These are phyloP conservation scores for Picathartes gymnocephalus DNA, from an alignment of 2,113 vertebrate species.

Conservation along the genomic window DNA sequence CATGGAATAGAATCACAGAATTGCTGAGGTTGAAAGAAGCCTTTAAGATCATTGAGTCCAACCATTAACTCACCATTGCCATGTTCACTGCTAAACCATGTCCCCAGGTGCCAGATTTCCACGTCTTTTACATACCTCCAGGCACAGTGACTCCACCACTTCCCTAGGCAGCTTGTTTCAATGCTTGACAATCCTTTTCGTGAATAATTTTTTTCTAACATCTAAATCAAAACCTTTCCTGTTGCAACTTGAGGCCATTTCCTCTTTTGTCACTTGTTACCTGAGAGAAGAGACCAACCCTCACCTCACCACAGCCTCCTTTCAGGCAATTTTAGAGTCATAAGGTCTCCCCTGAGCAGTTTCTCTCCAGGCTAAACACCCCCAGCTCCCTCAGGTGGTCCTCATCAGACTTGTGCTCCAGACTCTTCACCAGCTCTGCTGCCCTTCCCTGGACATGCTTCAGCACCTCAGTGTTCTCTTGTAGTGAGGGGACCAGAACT, in stretches of 20 bases:
- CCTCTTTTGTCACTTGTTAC: neutral
- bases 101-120: neutral
- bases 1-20: neutral
- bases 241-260: neutral
- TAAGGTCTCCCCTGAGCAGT: neutral
- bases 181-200: neutral
- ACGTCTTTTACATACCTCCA: neutral
- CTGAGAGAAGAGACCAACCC: neutral
- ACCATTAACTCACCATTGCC: neutral
- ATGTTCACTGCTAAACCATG: neutral
- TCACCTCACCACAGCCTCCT: neutral
- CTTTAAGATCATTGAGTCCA: neutral
- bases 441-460: rapidly evolving
- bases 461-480: neutral
- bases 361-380: neutral
- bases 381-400: neutral
- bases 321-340: neutral
- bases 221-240: neutral
- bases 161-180: neutral
- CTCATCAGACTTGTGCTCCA: neutral
- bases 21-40: neutral
- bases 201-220: neutral
- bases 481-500: neutral
- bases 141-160: neutral
- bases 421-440: rapidly evolving